Conservation (phyloP, 2,113 vertebrate species). For the Mobula birostris region DNA sequence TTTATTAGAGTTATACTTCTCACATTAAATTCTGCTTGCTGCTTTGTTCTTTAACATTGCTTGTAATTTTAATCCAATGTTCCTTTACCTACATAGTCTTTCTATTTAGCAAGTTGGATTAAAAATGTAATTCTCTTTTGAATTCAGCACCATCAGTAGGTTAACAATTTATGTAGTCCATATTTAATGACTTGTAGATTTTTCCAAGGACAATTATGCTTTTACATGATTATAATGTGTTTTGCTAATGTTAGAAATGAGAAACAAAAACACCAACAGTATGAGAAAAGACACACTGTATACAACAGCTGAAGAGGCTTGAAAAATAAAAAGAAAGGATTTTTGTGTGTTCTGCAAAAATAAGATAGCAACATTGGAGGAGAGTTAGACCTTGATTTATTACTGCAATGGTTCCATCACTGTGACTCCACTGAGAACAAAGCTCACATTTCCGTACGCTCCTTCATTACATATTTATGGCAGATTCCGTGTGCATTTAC, state of each 20-base stretch:
- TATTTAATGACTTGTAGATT: background rate
- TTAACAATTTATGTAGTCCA: background rate
- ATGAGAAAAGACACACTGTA: background rate
- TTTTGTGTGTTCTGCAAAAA: background rate
- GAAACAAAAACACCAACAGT: background rate
- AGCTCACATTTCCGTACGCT: background rate
- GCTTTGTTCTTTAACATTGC: background rate
- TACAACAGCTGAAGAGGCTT: background rate
- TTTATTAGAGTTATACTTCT: background rate
- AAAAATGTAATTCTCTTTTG: background rate
- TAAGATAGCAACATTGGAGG: background rate
- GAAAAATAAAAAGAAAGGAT: background rate
- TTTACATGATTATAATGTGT: background rate
- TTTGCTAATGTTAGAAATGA: background rate
- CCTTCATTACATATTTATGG: conserved; percentile 16
- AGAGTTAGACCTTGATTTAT: background rate
- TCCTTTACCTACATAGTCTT: background rate
- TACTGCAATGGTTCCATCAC: conserved; percentile 2
- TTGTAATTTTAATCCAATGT: background rate
- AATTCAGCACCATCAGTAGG: background rate
- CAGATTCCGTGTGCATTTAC: background rate
- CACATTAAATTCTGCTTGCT: background rate
- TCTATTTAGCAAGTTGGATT: background rate
- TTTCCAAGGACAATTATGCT: background rate
- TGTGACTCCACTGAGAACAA: background rate